phyloP scores from a whole-genome alignment of 2,113 vertebrate genomes.

The Paralichthys olivaceus region DNA sequence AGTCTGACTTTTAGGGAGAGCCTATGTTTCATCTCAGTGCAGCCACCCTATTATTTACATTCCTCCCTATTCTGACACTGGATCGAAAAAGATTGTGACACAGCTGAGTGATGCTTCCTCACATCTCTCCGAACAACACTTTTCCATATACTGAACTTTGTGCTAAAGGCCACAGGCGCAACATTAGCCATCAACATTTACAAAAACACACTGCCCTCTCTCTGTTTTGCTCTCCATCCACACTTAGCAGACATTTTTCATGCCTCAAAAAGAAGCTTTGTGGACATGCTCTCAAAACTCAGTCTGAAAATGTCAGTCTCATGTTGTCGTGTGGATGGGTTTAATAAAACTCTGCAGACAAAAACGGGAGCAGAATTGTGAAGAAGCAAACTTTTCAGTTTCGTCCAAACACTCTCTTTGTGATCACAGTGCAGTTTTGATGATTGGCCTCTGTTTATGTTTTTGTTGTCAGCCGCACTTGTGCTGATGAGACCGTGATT shows the following conservation, averaged over 20 bases:
- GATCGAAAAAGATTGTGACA: constrained; percentile 5
- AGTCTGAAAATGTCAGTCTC: background rate
- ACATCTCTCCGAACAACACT: background rate
- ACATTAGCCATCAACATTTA: background rate
- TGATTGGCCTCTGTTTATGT: background rate
- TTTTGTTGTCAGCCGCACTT: background rate
- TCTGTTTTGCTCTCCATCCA: background rate
- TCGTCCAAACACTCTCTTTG: background rate
- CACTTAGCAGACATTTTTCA: background rate
- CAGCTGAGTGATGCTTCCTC: background rate
- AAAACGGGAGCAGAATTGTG: background rate
- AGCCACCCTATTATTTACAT: background rate
- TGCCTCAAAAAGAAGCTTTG: background rate
- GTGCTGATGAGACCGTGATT: background rate
- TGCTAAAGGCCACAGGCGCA: background rate
- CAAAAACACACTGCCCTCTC: background rate
- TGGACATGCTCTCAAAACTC: background rate
- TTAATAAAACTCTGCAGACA: background rate
- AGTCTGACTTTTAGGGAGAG: background rate
- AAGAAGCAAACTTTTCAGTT: background rate
- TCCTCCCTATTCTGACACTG: background rate
- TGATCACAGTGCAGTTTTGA: background rate
- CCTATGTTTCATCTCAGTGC: constrained; percentile 6
- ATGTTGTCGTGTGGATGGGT: background rate
- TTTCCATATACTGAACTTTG: constrained; percentile 1